Evolutionary conservation across 1,140 invertebrate genomes (phyloP).

Genomic region (Papilio xuthus): DNA sequence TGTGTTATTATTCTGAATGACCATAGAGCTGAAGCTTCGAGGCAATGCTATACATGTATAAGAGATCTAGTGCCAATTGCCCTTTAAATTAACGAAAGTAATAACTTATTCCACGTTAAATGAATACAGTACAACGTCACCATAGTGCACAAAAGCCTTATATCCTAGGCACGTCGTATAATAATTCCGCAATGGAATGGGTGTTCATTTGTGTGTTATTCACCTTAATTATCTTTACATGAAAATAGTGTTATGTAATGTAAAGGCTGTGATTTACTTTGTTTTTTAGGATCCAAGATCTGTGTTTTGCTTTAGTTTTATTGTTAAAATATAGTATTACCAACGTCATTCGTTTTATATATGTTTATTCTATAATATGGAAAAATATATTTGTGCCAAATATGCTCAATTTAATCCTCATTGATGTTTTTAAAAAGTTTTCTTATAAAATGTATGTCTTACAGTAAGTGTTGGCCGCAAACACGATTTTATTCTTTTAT

Average conservation of each 20-base stretch:
- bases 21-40: constrained; percentile 46
- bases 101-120: background rate
- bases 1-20: constrained; percentile 30
- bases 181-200: background rate
- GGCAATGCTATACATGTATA: constrained; percentile 45
- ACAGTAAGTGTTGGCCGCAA: constrained; percentile 12
- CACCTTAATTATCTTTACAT: constrained; percentile 41
- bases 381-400: constrained; percentile 55
- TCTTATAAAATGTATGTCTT: constrained; percentile 31
- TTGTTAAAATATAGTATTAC: constrained; percentile 5
- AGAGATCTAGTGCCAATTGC: constrained; percentile 58
- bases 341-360: constrained; percentile 17
- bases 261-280: constrained; percentile 78
- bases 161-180: background rate
- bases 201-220: background rate
- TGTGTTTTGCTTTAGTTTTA: constrained; percentile 44
- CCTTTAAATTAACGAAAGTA: constrained; percentile 44
- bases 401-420: constrained; percentile 65
- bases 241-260: constrained; percentile 57
- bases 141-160: background rate
- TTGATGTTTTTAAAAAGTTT: constrained; percentile 40
- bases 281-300: constrained; percentile 68
- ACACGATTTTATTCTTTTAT: constrained; percentile 27
- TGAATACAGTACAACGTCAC: background rate
- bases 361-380: constrained; percentile 38